Percentiles rank a stretch among this genome's conserved stretches.
Evolutionary conservation across 2,797 vertebrate species (phyloP).

Genomic region (Sebastolobus alascanus): DNA sequence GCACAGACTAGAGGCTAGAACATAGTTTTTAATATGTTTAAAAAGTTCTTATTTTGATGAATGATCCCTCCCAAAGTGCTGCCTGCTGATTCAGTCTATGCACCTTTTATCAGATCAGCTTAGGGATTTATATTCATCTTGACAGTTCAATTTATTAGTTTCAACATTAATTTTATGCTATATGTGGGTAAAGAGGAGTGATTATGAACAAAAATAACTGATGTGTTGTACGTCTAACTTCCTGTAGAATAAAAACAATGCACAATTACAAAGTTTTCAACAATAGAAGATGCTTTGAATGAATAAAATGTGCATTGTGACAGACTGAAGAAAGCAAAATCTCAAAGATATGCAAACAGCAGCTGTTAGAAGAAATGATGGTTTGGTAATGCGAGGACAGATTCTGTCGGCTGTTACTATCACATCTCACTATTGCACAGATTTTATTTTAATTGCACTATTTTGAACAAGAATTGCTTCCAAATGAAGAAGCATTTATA

Average conservation of each 20-base stretch:
- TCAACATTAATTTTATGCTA: neutral
- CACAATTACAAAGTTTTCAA: neutral
- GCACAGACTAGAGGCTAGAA: neutral
- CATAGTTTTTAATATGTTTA: neutral
- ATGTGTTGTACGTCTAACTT: neutral
- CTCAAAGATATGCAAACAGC: neutral
- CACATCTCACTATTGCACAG: conserved; percentile 2
- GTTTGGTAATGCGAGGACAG: neutral
- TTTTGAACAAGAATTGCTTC: conserved; percentile 33
- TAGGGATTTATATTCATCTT: neutral
- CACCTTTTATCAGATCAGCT: neutral
- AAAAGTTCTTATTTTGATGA: neutral
- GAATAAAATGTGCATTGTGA: neutral
- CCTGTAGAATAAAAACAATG: neutral
- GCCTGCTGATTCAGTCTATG: neutral
- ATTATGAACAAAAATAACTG: neutral
- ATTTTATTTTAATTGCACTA: conserved; percentile 34
- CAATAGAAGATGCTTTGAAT: neutral
- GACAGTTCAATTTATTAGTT: neutral
- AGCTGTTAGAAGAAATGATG: neutral
- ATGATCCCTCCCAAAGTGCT: neutral
- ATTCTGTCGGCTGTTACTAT: neutral
- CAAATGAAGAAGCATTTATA: conserved; percentile 29
- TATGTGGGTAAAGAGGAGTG: neutral
- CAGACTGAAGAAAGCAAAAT: neutral